phyloP scores from a whole-genome alignment of 2,797 vertebrate species.

The Simalia tracyae region DNA sequence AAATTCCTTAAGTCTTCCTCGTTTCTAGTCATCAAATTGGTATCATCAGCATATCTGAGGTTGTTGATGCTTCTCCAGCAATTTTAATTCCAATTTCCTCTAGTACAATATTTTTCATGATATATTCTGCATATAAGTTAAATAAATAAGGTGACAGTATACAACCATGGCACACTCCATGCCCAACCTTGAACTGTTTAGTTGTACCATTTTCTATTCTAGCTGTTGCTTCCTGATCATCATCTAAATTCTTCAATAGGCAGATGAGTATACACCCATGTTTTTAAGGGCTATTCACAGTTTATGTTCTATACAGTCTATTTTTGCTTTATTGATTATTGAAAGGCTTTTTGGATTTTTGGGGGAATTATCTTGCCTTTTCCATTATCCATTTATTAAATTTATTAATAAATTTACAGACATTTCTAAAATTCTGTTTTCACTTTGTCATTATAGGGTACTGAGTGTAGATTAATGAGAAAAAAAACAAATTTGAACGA shows the following conservation, averaged over 20 bases:
- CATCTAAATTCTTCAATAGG: not conserved
- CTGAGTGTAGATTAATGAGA: no score
- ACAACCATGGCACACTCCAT: not conserved
- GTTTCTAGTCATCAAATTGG: not conserved
- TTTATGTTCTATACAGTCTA: not conserved
- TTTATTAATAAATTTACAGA: no score
- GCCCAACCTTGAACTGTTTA: not conserved
- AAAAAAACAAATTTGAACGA: no score
- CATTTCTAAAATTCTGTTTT: no score
- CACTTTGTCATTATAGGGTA: no score
- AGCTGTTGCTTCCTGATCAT: not conserved
- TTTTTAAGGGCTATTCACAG: not conserved
- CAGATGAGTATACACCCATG: not conserved
- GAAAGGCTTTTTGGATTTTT: not conserved
- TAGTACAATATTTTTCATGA: not conserved
- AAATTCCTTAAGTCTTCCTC: not conserved
- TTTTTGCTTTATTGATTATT: not conserved
- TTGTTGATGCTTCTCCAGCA: not conserved
- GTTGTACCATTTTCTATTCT: not conserved
- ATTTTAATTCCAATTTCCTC: not conserved
- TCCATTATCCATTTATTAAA: not conserved
- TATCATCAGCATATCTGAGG: not conserved
- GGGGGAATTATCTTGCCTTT: not conserved
- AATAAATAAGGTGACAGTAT: not conserved
- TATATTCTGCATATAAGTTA: not conserved